Conservation (phyloP, 1,140 invertebrate genomes). For the Melanaphis sacchari region DNA sequence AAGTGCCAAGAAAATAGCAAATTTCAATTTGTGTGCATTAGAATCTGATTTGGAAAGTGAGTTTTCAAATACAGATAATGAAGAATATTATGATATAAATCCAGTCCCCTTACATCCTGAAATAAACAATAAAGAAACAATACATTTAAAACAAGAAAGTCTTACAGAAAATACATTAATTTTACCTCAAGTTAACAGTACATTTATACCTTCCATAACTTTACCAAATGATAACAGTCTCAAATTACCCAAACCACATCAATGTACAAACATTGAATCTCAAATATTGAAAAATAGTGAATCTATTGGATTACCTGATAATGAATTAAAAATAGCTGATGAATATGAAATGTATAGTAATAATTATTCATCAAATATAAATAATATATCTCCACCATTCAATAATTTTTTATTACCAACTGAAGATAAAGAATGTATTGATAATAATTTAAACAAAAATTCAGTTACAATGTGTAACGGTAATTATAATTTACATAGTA, state of each 20-base stretch:
- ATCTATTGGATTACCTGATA: neutral
- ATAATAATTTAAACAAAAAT: neutral
- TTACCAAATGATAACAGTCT: slow-evolving; percentile 26
- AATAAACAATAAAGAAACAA: neutral
- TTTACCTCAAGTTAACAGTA: neutral
- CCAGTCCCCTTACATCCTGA: slow-evolving; percentile 41
- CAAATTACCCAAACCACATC: neutral
- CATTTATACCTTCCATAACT: neutral
- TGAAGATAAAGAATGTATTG: neutral
- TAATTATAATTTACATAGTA: slow-evolving; percentile 19
- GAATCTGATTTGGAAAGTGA: slow-evolving; percentile 51
- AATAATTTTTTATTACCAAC: slow-evolving; percentile 11
- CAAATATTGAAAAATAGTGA: slow-evolving; percentile 1
- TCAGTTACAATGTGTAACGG: slow-evolving; percentile 25
- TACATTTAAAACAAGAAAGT: neutral
- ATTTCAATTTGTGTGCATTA: slow-evolving; percentile 48
- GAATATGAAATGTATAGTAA: neutral
- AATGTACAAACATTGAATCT: slow-evolving; percentile 1
- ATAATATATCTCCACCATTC: slow-evolving; percentile 5
- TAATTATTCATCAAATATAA: neutral
- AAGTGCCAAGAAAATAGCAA: slow-evolving; percentile 51
- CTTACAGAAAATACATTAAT: neutral
- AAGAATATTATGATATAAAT: slow-evolving; percentile 57
- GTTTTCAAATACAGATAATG: slow-evolving; percentile 48
- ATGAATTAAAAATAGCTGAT: neutral